Base-by-base conservation (phyloP, 2,797 vertebrate species). In the Neosilurus hyrtlii region DNA sequence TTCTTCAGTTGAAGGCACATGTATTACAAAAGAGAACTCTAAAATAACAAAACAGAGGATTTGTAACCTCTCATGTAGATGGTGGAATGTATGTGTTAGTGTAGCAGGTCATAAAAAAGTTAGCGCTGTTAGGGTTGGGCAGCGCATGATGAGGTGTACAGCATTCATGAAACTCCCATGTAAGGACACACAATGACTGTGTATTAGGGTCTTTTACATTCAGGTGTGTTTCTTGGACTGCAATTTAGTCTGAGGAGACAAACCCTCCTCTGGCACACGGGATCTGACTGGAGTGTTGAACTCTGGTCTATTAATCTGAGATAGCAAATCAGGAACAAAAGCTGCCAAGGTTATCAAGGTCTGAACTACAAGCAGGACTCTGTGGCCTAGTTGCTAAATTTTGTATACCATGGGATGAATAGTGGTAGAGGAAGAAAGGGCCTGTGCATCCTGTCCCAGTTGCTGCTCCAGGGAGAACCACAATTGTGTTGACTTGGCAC, bases 331-430 rank as follows among this genome's bases (percentile, higher is more conserved):
- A 24, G 59, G 59, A 15, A 51, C 61, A 63, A 78, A 78, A 78
- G 9, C 61, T 78, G 76, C 15, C 43, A 65, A 18, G 61, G 76
- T 78, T 78, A 65, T 9, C 11, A 78, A 65, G 61, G 61, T 78
- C 35, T 18, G 16, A 30, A 52, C 76, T 61, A 65, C 7, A 16
- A 63, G n/a, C 59, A 63, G 75, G 75, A 78, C 76, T 78, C 61
- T 52, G 61, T 78, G 76, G 76, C 76, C 76, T 78, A 78, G n/a
- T 78, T 78, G 76, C 76, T 78, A 78, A 65, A 78, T 78, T 78
- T 54, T 78, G 22, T 78, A 65, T 43, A 65, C 43, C 76, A 78
- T 51, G 61, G n/a, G 76, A 78, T 26, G 37, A 26, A 65, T 16
- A 63, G n/a, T 78, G 20, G 59, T 63, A 63, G 75, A 63, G 59